phyloP scores from a whole-genome alignment of 2,797 vertebrate species.

The Heteromormyrus szaboi region DNA sequence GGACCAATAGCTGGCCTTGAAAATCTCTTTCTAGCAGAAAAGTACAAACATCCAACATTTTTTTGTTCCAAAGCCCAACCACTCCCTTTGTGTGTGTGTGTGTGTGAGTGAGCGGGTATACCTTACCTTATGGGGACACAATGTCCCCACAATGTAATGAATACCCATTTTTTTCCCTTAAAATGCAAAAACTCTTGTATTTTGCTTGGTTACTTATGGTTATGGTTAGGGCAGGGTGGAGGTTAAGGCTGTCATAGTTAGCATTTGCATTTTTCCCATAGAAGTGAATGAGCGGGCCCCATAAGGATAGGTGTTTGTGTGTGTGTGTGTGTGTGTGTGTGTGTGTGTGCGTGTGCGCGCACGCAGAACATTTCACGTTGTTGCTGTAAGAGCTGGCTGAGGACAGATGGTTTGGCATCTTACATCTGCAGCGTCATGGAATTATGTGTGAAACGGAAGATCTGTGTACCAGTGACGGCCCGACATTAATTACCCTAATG shows the following conservation, averaged over 20 bases:
- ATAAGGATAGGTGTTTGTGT: background rate
- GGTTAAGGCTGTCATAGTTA: too few species aligned
- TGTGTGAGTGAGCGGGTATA: background rate
- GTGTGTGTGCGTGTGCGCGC: background rate
- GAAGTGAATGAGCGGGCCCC: too few species aligned
- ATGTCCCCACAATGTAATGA: background rate
- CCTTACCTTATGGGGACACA: too few species aligned
- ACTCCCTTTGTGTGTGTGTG: background rate
- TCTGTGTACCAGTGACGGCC: background rate
- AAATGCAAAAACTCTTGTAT: too few species aligned
- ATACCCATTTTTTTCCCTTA: too few species aligned
- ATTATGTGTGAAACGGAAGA: background rate
- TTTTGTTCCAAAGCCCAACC: background rate
- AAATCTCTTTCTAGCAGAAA: background rate
- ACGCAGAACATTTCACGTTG: background rate
- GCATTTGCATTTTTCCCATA: too few species aligned
- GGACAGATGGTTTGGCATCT: background rate
- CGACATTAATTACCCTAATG: background rate
- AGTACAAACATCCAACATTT: background rate
- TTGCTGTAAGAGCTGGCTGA: background rate
- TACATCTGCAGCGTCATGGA: background rate
- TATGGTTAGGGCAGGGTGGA: too few species aligned
- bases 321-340: background rate
- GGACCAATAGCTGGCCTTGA: background rate
- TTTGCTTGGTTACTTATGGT: too few species aligned